Conservation (phyloP, 2,797 vertebrate species). For the Remorina albescens region DNA sequence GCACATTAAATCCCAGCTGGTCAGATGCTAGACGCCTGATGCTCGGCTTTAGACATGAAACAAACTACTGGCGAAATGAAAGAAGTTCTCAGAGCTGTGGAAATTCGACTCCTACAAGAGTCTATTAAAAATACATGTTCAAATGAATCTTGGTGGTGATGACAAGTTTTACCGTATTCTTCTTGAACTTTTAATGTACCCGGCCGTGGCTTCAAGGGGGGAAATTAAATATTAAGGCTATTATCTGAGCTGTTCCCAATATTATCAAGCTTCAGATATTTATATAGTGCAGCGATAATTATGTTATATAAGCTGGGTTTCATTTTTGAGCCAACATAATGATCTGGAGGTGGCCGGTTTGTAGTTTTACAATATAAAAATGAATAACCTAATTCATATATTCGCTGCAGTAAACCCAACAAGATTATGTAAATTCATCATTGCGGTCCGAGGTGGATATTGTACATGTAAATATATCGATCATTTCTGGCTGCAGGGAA, state of each 20-base stretch:
- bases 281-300: constrained; percentile 70
- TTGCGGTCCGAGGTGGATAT: constrained; percentile 62
- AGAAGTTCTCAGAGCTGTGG: constrained; percentile 63
- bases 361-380: constrained; percentile 65
- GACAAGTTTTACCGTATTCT: constrained; percentile 78
- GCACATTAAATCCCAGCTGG: constrained; percentile 82
- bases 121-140: constrained; percentile 81
- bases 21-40: constrained; percentile 68
- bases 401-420: constrained; percentile 68
- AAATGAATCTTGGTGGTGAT: constrained; percentile 75
- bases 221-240: constrained; percentile 81
- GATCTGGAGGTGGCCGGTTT: constrained; percentile 58
- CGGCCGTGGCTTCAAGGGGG: constrained; percentile 72
- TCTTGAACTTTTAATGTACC: constrained; percentile 78
- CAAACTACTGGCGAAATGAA: constrained; percentile 74
- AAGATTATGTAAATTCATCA: constrained; percentile 67
- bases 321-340: constrained; percentile 43
- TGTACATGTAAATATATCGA: constrained; percentile 75
- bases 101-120: constrained; percentile 68
- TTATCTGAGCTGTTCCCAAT: constrained; percentile 78
- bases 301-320: constrained; percentile 64
- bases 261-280: constrained; percentile 77
- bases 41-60: constrained; percentile 77
- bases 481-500: constrained; percentile 70
- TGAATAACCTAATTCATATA: constrained; percentile 63